Base-by-base conservation (phyloP, 2,113 vertebrate species). In the Todiramphus chloris region DNA sequence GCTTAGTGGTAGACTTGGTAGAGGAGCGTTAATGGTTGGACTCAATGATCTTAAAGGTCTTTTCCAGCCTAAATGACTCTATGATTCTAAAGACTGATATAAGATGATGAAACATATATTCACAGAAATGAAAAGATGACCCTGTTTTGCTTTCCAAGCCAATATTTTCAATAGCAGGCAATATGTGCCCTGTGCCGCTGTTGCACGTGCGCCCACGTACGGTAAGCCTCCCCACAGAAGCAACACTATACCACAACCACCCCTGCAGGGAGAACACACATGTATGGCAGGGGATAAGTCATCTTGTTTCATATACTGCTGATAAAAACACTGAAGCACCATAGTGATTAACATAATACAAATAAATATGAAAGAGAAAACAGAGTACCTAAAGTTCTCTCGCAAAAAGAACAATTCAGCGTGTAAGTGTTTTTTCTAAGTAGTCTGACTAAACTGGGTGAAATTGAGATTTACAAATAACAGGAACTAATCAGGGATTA, bases 391-490 rank as follows among this genome's bases (percentile, higher is more conserved):
- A 63, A 74, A n/a, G 27, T 4, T 14, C 9, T 79, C 53, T 56
- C 31, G 33, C 35, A 39, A 81, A 91, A 81, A 0, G 2, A 35
- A 48, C 21, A 66, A 24, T 59, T 81, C 48, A 68, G 48, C 27
- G 78, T 27, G 84, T 35, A 39, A 4, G 27, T 46, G 12, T 77
- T 92, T 77, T 59, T 88, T 77, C 12, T 23, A 75, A 78, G 18
- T 6, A 84, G 23, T 35, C 64, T 66, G 35, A 91, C 50, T 83
- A 44, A 73, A 76, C n/a, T 24, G 19, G 33, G 13, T 39, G 24
- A 80, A 94, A 90, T 4, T 44, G 66, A 90, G 75, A 93, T 84
- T 91, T 59, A 79, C 25, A 83, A 90, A 73, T 58, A 94, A 66
- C 58, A 93, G 67, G 63, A 90, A 88, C 50, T 85, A 83, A 89